A percentile compares a stretch with the other conserved stretches of the same genome.
Conservation (phyloP, 1,140 invertebrate genomes). For the Homalodisca vitripennis region DNA sequence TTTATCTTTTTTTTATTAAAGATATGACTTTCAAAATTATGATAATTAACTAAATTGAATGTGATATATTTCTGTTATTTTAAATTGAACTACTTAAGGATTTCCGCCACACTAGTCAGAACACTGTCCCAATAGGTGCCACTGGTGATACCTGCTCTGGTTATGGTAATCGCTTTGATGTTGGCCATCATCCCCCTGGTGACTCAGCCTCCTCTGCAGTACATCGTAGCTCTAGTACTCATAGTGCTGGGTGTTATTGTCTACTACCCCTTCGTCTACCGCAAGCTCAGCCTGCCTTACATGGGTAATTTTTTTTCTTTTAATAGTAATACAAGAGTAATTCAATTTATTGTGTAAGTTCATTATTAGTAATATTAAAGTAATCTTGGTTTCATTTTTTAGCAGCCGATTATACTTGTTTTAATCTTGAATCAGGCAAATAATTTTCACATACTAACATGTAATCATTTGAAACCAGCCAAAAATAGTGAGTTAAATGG, state of each 20-base stretch:
- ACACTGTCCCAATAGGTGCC: conserved; percentile 56
- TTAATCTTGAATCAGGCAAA: neutral
- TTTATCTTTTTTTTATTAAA: too few relatives aligned
- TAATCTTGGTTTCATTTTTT: neutral
- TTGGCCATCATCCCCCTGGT: conserved; percentile 57
- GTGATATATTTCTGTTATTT: too few relatives aligned
- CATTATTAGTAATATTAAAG: neutral
- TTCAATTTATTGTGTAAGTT: neutral
- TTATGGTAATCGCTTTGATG: conserved; percentile 52
- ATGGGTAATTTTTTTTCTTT: conserved; percentile 43
- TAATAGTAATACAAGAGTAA: neutral
- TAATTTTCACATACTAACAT: neutral
- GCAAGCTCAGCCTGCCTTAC: conserved; percentile 44
- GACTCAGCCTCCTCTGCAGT: conserved; percentile 52
- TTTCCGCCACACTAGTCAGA: too few relatives aligned
- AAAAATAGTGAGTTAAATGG: neutral
- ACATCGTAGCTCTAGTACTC: conserved; percentile 56
- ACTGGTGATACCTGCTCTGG: conserved; percentile 53
- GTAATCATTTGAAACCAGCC: neutral
- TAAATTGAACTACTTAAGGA: too few relatives aligned
- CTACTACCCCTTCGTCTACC: conserved; percentile 57
- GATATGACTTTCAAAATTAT: too few relatives aligned
- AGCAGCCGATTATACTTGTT: neutral
- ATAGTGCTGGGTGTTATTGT: conserved; percentile 54
- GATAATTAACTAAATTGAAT: too few relatives aligned